These are phyloP conservation scores for Oriolus oriolus DNA, from an alignment of 2,113 vertebrate species.

Conservation along the genomic window DNA sequence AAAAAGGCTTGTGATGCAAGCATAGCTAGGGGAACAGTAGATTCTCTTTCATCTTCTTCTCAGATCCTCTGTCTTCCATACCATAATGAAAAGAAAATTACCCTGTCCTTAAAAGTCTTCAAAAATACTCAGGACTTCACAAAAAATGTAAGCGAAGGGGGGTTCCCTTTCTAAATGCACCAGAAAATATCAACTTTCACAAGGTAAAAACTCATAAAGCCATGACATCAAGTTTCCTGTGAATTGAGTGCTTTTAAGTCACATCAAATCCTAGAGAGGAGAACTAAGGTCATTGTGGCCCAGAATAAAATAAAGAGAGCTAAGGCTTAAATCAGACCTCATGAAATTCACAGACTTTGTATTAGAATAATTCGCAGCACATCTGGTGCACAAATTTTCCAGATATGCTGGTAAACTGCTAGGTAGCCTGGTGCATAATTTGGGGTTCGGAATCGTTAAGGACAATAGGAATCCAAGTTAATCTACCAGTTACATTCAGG, in stretches of 20 bases:
- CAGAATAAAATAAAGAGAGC: neutral
- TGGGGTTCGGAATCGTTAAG: neutral
- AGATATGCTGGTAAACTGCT: neutral
- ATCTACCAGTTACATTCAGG: neutral
- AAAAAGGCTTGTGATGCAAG: neutral
- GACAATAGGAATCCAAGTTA: neutral
- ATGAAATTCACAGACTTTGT: neutral
- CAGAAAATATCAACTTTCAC: neutral
- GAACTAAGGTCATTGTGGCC: neutral
- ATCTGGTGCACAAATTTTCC: neutral
- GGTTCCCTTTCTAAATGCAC: neutral
- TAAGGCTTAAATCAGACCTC: neutral
- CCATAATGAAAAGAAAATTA: neutral
- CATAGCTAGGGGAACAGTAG: neutral
- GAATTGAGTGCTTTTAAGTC: neutral
- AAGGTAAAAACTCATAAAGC: neutral
- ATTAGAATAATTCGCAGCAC: neutral
- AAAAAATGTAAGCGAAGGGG: accelerated
- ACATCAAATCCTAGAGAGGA: neutral
- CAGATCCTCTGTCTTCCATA: neutral
- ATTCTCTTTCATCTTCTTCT: neutral
- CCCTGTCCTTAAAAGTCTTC: neutral
- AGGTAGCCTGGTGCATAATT: neutral
- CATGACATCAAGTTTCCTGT: neutral
- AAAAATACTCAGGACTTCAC: neutral